Percentiles rank a stretch among this genome's conserved stretches.
Conservation (phyloP, 1,140 invertebrate genomes). For the Rhyzopertha dominica region DNA sequence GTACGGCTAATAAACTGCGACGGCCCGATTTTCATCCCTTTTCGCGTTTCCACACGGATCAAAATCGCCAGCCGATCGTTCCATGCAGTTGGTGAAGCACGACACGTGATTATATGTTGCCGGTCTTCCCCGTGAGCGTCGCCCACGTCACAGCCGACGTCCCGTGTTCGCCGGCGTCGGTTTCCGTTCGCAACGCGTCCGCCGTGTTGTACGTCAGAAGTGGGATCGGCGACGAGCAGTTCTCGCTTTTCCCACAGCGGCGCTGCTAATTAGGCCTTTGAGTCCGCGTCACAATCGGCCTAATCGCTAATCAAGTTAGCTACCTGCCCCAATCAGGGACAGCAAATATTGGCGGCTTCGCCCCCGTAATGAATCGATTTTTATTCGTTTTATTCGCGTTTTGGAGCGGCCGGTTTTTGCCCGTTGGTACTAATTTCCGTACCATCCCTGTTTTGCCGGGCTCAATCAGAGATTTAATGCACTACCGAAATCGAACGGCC, state of each 20-base stretch:
- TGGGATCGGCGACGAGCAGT: constrained; percentile 13
- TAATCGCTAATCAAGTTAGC: constrained; percentile 45
- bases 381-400: constrained; percentile 37
- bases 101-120: constrained; percentile 32
- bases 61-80: constrained; percentile 23
- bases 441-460: too few species aligned
- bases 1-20: constrained; percentile 21
- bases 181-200: neutral
- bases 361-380: constrained; percentile 43
- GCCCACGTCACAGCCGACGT: constrained; percentile 10
- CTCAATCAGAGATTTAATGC: too few species aligned
- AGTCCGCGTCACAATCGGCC: constrained; percentile 41
- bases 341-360: constrained; percentile 42
- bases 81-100: constrained; percentile 26
- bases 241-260: constrained; percentile 21
- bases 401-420: constrained; percentile 23
- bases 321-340: constrained; percentile 41
- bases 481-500: too few species aligned
- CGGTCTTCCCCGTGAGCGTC: constrained; percentile 10
- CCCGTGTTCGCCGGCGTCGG: constrained; percentile 7
- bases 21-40: constrained; percentile 8
- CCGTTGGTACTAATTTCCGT: too few species aligned
- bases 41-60: constrained; percentile 7
- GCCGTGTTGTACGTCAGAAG: too few species aligned
- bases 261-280: constrained; percentile 42